A percentile compares a stretch with the other conserved stretches of the same genome.
Conservation (phyloP, 1,140 invertebrate genomes). For the Calosoma granatense region DNA sequence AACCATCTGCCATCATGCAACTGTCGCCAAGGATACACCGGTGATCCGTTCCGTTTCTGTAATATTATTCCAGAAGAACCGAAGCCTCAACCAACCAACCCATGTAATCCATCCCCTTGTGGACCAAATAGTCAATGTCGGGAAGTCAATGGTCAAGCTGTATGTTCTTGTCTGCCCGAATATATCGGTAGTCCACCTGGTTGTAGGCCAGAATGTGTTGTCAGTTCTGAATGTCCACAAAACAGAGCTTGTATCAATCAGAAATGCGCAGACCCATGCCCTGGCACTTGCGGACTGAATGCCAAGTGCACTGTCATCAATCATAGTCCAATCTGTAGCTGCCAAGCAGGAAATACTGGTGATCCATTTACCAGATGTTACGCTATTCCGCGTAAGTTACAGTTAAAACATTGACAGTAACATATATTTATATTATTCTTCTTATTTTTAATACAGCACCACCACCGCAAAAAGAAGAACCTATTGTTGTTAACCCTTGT, state of each 20-base stretch:
- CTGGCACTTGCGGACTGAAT: constrained; percentile 60
- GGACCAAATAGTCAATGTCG: constrained; percentile 56
- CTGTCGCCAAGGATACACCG: constrained; percentile 47
- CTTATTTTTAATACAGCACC: constrained; percentile 27
- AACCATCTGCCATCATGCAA: constrained; percentile 49
- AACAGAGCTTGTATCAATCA: constrained; percentile 62
- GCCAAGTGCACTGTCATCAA: constrained; percentile 63
- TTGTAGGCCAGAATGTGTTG: constrained; percentile 73
- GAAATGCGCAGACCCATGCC: constrained; percentile 65
- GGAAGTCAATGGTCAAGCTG: constrained; percentile 38
- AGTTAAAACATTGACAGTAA: constrained; percentile 14
- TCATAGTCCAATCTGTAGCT: constrained; percentile 49
- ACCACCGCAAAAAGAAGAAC: constrained; percentile 29
- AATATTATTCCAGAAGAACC: constrained; percentile 37
- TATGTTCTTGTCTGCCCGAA: constrained; percentile 49
- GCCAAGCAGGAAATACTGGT: constrained; percentile 39
- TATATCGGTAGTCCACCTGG: constrained; percentile 54
- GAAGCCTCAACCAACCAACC: constrained; percentile 34
- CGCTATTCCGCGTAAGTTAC: constrained; percentile 43
- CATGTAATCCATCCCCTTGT: constrained; percentile 51
- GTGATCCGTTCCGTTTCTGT: constrained; percentile 52
- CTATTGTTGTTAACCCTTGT: constrained; percentile 49
- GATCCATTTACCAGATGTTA: constrained; percentile 47
- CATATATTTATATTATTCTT: constrained; percentile 26
- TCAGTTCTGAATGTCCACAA: constrained; percentile 68